A percentile compares a stretch with the other conserved stretches of the same genome.
Evolutionary conservation across 2,113 vertebrate species (phyloP).

Genomic region (Boleophthalmus pectinirostris): DNA sequence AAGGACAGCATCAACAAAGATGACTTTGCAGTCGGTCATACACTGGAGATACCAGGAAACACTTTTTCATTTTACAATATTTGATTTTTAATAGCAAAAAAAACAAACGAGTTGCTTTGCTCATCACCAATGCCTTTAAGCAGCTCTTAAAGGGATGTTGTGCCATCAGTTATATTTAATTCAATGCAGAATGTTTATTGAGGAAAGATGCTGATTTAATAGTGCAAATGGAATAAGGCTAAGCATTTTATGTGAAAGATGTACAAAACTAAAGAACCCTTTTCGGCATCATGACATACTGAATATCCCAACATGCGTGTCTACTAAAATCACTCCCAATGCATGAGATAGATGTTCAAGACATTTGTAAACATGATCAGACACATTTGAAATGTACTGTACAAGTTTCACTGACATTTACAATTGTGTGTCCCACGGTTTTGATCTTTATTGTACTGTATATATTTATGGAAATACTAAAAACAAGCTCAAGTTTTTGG

Average conservation of each 20-base stretch:
- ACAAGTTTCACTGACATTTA: constrained; percentile 62
- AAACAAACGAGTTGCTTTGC: constrained; percentile 55
- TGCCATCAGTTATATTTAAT: constrained; percentile 58
- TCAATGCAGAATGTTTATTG: constrained; percentile 71
- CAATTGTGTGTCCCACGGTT: constrained; percentile 61
- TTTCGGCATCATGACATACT: constrained; percentile 58
- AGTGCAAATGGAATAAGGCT: constrained; percentile 36
- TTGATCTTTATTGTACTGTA: constrained; percentile 69
- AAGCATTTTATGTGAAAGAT: constrained; percentile 51
- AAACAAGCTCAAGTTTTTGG: constrained; percentile 57
- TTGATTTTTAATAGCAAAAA: constrained; percentile 48
- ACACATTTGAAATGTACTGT: constrained; percentile 70
- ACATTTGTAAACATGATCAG: constrained; percentile 70
- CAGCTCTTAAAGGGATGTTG: constrained; percentile 72
- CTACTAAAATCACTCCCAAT: constrained; percentile 60
- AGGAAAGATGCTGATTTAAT: constrained; percentile 47
- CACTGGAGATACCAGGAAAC: constrained; percentile 34
- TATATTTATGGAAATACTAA: constrained; percentile 72
- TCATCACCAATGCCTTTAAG: constrained; percentile 77
- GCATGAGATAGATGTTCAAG: constrained; percentile 76
- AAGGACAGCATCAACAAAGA: constrained; percentile 29
- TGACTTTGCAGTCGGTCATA: constrained; percentile 21
- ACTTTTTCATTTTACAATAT: constrained; percentile 45
- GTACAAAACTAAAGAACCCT: constrained; percentile 40
- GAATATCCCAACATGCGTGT: constrained; percentile 65